phyloP scores from a whole-genome alignment of 2,888 invertebrate genomes.

The Drosophila tripunctata region DNA sequence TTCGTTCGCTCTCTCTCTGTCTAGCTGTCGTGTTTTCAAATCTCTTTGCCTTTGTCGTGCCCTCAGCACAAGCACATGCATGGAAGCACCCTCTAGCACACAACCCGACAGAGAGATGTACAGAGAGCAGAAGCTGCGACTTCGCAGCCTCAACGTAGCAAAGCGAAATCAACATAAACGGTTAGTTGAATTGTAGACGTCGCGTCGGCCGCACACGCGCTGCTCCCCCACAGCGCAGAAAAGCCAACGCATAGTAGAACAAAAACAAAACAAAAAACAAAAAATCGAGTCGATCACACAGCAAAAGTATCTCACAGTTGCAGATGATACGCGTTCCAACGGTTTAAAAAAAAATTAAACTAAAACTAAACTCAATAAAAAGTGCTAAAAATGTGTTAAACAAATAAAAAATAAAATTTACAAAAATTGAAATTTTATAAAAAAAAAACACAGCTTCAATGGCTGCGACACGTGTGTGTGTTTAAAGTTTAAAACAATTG shows the following conservation, averaged over 20 bases:
- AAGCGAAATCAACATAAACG: conserved; percentile 74
- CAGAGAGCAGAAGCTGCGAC: conserved; percentile 6
- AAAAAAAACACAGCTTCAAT: conserved; percentile 36
- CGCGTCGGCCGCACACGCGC: conserved; percentile 84
- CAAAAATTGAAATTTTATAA: background rate
- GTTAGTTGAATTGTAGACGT: conserved; percentile 84
- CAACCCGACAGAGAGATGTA: background rate
- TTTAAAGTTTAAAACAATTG: conserved; percentile 14
- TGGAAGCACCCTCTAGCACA: conserved; percentile 45
- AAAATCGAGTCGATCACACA: conserved; percentile 49
- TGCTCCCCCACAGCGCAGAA: conserved; percentile 72
- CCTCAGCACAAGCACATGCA: conserved; percentile 11
- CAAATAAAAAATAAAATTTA: conserved; percentile 9
- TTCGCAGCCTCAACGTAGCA: conserved; percentile 34
- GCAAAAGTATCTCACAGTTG: conserved; percentile 38
- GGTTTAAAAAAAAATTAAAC: conserved; percentile 15
- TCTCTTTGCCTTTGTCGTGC: conserved; percentile 18
- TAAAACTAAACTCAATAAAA: conserved; percentile 6
- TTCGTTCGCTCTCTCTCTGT: conserved; percentile 21
- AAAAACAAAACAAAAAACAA: conserved; percentile 25
- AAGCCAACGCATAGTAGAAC: conserved; percentile 51
- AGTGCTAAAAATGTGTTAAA: conserved; percentile 34
- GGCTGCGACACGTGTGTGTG: conserved; percentile 70
- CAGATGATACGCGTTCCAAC: conserved; percentile 32
- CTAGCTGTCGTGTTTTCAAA: conserved; percentile 1